These are phyloP conservation scores for Petrocephalus schoutedeni DNA, from an alignment of 2,797 vertebrate genomes.

Conservation along the genomic window DNA sequence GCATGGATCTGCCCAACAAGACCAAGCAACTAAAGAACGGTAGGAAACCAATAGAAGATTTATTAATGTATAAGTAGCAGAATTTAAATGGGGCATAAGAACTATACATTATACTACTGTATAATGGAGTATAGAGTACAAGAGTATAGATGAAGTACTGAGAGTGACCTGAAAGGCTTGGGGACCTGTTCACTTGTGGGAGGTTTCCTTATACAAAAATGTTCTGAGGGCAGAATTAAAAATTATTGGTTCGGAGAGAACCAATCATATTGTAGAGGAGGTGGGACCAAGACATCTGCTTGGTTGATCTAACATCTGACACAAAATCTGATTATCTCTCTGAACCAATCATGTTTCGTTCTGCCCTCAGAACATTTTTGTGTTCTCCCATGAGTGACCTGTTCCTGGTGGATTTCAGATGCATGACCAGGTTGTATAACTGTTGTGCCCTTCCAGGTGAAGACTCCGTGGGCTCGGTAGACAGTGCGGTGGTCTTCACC, in stretches of 20 bases:
- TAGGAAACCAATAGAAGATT: constrained; percentile 36
- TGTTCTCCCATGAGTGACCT: neutral
- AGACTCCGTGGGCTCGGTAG: constrained; percentile 52
- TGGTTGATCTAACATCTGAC: too few species aligned
- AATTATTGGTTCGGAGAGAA: too few species aligned
- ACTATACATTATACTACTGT: neutral
- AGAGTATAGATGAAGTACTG: neutral
- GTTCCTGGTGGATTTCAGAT: constrained; percentile 1
- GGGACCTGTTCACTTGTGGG: neutral
- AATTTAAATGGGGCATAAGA: neutral
- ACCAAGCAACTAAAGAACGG: constrained; percentile 58
- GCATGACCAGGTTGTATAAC: neutral
- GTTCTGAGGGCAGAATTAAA: too few species aligned
- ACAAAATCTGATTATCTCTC: too few species aligned
- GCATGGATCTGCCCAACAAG: constrained; percentile 46
- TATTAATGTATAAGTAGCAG: neutral
- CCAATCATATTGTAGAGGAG: too few species aligned
- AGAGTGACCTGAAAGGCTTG: neutral
- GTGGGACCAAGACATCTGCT: too few species aligned
- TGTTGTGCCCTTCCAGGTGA: constrained; percentile 38
- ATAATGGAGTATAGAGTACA: neutral
- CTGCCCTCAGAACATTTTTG: too few species aligned
- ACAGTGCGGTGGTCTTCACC: constrained; percentile 56
- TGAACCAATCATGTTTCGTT: too few species aligned
- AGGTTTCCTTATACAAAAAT: too few species aligned